Base-by-base conservation (phyloP, 2,113 vertebrate species). In the Protomyctophum bolini region DNA sequence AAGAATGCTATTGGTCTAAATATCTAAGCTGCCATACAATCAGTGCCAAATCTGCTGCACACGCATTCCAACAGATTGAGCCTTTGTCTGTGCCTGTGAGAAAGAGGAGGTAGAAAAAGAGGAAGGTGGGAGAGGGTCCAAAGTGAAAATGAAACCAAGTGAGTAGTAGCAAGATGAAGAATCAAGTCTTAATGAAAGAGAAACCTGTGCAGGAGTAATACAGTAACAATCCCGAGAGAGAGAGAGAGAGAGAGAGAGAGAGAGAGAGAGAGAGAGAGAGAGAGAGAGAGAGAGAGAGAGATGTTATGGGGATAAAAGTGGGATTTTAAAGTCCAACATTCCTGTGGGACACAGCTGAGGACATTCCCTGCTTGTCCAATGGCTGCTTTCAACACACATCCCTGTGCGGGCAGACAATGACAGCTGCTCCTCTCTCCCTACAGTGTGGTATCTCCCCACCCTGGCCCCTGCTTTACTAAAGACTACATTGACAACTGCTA, bases 1-100 rank as follows among this genome's bases (percentile, higher is more conserved):
- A 79, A 84, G 74, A 85, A 86, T 86, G 72, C 69, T 76, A 82
- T 58, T 66, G 45, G 64, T 79, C 70, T 62, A 76, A 76, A 82
- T 75, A 75, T 86, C 67, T 70, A 45, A 52, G 79, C 80, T 68
- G 81, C 82, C 45, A 65, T 82, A 76, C 80, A 83, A 84, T 76
- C 82, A 72, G 63, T 14, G 1, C 41, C 65, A 81, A 66, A 86
- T 87, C 83, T 82, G 80, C 80, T 78, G 78, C 63, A 75, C 73
- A 82, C 28, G 75, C 87, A 86, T 86, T 89, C 84, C 83, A 66
- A 69, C 72, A 29, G 71, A 61, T 58, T 15, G 7, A 47, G 48
- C 67, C 67, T 86, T 87, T 82, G 86, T 80, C 66, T 54, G 59
- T 28, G 78, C 77, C 50, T 45, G 46, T 54, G 45, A 15, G 47